phyloP scores from a whole-genome alignment of 2,113 vertebrate genomes.

The Peromyscus californicus region DNA sequence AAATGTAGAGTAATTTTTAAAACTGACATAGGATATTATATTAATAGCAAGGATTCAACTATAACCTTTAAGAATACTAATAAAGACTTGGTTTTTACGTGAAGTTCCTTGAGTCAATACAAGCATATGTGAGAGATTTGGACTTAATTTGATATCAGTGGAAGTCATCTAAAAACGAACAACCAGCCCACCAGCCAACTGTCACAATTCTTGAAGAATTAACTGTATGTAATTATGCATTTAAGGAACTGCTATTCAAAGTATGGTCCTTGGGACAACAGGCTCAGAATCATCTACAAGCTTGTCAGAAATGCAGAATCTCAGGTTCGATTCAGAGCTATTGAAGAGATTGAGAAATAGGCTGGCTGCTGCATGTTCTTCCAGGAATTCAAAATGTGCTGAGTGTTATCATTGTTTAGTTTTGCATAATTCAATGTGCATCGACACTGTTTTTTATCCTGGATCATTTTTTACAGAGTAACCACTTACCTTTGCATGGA shows the following conservation, averaged over 20 bases:
- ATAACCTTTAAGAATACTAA: slow-evolving; percentile 44
- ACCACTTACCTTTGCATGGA: not conserved
- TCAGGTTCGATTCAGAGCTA: not conserved
- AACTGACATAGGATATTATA: not conserved
- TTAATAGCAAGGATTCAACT: not conserved
- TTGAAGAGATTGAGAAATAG: slow-evolving; percentile 30
- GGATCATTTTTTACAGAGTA: not conserved
- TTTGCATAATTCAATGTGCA: not conserved
- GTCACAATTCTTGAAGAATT: not conserved
- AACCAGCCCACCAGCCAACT: not conserved
- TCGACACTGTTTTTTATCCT: not conserved
- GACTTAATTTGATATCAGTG: slow-evolving; percentile 28
- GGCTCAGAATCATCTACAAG: not conserved
- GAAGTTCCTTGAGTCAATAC: not conserved
- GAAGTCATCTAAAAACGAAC: not conserved
- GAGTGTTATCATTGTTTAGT: not conserved
- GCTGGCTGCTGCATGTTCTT: not conserved
- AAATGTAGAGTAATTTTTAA: slow-evolving; percentile 1
- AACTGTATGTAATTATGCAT: not conserved
- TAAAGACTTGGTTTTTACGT: slow-evolving; percentile 58
- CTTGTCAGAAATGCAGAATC: not conserved
- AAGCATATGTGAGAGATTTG: slow-evolving; percentile 26
- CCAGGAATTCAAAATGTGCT: not conserved
- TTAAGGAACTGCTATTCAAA: slow-evolving; percentile 21
- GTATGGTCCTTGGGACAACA: not conserved